Evolutionary conservation across 2,797 vertebrate genomes (phyloP).

Genomic region (Phalanger gymnotis): DNA sequence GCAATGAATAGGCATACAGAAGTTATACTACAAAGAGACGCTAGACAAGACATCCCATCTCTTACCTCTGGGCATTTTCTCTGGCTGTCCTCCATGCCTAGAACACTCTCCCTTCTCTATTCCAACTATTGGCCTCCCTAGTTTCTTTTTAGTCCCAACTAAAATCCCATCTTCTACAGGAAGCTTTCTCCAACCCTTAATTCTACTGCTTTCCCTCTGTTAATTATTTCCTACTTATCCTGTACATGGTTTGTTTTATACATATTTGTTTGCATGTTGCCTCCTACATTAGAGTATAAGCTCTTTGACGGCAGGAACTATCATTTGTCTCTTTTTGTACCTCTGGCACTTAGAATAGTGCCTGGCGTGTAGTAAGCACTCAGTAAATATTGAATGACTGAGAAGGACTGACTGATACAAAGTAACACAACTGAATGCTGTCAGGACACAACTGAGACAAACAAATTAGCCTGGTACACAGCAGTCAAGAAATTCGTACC

Average conservation of each 20-base stretch:
- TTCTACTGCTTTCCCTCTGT: neutral
- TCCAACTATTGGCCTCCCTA: neutral
- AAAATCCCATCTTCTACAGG: neutral
- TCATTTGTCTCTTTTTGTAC: neutral
- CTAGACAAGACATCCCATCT: neutral
- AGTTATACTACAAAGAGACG: neutral
- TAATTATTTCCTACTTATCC: neutral
- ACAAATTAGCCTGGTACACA: neutral
- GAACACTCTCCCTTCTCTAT: neutral
- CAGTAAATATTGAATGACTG: neutral
- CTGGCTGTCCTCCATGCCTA: neutral
- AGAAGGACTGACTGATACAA: neutral
- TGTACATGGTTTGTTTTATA: neutral
- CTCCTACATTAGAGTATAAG: neutral
- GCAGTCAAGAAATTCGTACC: neutral
- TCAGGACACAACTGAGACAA: neutral
- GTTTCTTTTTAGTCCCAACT: neutral
- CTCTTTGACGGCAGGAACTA: neutral
- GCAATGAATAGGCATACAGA: neutral
- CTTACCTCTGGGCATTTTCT: neutral
- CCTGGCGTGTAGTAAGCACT: neutral
- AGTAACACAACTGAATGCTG: neutral
- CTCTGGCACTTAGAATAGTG: neutral
- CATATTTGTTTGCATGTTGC: neutral
- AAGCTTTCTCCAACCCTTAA: neutral